These are phyloP conservation scores for Andrena trimmerana DNA, from an alignment of 2,888 invertebrate genomes.

Conservation along the genomic window DNA sequence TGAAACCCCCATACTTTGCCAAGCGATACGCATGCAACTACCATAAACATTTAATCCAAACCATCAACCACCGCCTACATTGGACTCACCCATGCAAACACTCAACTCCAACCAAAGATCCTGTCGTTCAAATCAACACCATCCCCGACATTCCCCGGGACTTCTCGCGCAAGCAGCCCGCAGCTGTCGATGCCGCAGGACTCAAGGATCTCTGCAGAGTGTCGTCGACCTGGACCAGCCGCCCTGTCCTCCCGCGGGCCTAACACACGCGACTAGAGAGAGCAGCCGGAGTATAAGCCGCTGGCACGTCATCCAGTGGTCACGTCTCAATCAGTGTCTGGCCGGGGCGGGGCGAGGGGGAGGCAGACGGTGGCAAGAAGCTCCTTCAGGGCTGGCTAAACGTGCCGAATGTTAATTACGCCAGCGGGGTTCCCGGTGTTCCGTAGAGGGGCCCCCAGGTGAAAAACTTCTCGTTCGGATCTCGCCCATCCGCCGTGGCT, in stretches of 20 bases:
- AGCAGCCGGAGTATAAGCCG: conserved; percentile 38
- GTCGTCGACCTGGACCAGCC: conserved; percentile 49
- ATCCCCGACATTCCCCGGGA: neutral
- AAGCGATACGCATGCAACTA: neutral
- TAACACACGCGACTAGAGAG: conserved; percentile 44
- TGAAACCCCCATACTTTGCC: neutral
- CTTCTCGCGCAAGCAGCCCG: neutral
- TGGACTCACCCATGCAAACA: neutral
- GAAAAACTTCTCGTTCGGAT: conserved; percentile 77
- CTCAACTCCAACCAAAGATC: neutral
- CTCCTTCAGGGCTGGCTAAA: conserved; percentile 70
- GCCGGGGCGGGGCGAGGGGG: conserved; percentile 47
- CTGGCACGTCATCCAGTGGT: conserved; percentile 75
- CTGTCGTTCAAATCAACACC: neutral
- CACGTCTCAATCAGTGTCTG: conserved; percentile 80
- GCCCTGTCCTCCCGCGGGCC: conserved; percentile 32
- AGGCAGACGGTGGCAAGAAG: conserved; percentile 67
- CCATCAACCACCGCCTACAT: neutral
- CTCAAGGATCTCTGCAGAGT: conserved; percentile 17
- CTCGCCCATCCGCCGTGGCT: conserved; percentile 58
- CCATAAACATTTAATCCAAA: neutral
- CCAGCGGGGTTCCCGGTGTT: conserved; percentile 72
- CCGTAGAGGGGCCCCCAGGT: conserved; percentile 61
- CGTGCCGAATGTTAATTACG: conserved; percentile 84
- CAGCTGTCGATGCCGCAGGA: neutral